Evolutionary conservation across 2,888 invertebrate species (phyloP).

Genomic region (Cosmia trapezina): DNA sequence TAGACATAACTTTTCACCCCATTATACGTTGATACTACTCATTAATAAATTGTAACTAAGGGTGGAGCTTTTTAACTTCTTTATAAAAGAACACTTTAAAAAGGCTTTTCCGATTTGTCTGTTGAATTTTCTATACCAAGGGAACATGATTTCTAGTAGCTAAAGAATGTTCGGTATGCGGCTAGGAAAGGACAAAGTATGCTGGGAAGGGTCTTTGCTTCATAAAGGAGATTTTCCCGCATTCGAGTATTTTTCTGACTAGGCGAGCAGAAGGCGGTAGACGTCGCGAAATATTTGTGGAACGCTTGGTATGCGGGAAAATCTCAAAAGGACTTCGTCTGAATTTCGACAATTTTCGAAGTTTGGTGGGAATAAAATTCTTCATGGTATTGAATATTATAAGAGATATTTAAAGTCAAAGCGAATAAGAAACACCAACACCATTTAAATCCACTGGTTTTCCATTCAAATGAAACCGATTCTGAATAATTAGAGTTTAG

Average conservation of each 20-base stretch:
- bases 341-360: constrained; percentile 10
- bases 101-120: constrained; percentile 86
- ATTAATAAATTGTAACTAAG: no score
- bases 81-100: constrained; percentile 80
- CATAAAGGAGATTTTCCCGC: constrained; percentile 89
- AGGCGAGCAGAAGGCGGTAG: constrained; percentile 76
- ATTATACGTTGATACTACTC: no score
- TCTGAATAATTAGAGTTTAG: neutral
- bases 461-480: neutral
- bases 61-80: constrained; percentile 79
- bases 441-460: neutral
- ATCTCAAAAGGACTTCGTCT: constrained; percentile 22
- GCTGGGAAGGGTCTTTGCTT: constrained; percentile 68
- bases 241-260: constrained; percentile 88
- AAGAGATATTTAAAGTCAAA: neutral
- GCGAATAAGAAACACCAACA: neutral
- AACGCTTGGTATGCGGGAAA: constrained; percentile 68
- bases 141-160: constrained; percentile 73
- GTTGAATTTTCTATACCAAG: constrained; percentile 88
- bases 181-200: constrained; percentile 63
- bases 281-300: constrained; percentile 72
- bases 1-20: no score
- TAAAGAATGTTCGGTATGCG: constrained; percentile 81
- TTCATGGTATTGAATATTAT: neutral
- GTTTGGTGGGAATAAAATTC: neutral